Evolutionary conservation across 2,888 invertebrate species (phyloP).

Genomic region (Agrotis segetum): DNA sequence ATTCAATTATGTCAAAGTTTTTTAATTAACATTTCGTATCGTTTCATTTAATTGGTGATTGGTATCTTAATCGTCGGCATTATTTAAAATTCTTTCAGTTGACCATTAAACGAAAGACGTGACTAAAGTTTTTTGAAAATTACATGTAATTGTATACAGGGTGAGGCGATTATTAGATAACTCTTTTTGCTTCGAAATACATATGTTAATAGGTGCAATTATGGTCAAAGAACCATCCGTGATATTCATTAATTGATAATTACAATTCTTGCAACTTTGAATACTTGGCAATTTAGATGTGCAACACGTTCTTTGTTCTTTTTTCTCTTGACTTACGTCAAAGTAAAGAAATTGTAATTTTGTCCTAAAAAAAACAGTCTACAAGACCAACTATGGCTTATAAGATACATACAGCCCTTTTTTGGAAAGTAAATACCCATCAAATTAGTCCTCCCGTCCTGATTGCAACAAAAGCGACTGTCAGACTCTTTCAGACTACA

Average conservation of each 20-base stretch:
- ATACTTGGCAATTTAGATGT: slow-evolving; percentile 1
- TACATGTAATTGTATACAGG: slow-evolving; percentile 27
- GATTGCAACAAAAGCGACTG: too few relatives aligned
- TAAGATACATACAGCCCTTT: background rate
- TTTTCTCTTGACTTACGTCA: background rate
- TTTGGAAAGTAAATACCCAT: too few relatives aligned
- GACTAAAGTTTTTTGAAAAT: slow-evolving; percentile 22
- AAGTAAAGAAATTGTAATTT: too few relatives aligned
- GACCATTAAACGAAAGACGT: slow-evolving; percentile 23
- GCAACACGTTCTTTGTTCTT: slow-evolving; percentile 7
- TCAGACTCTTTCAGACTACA: too few relatives aligned
- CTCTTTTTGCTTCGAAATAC: slow-evolving; percentile 26
- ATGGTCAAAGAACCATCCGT: slow-evolving; percentile 9
- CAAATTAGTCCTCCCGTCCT: too few relatives aligned
- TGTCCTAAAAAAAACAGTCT: background rate
- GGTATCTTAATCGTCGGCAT: slow-evolving; percentile 60
- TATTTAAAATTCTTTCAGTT: slow-evolving; percentile 49
- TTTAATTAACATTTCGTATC: slow-evolving; percentile 70
- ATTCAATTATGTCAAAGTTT: slow-evolving; percentile 70
- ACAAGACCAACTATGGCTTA: background rate
- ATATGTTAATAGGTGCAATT: slow-evolving; percentile 30
- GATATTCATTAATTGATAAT: slow-evolving; percentile 26
- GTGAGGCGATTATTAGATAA: slow-evolving; percentile 21
- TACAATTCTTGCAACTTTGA: slow-evolving; percentile 12
- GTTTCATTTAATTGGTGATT: slow-evolving; percentile 73